Evolutionary conservation across 2,797 vertebrate genomes (phyloP).

Genomic region (Lithobates sylvaticus): DNA sequence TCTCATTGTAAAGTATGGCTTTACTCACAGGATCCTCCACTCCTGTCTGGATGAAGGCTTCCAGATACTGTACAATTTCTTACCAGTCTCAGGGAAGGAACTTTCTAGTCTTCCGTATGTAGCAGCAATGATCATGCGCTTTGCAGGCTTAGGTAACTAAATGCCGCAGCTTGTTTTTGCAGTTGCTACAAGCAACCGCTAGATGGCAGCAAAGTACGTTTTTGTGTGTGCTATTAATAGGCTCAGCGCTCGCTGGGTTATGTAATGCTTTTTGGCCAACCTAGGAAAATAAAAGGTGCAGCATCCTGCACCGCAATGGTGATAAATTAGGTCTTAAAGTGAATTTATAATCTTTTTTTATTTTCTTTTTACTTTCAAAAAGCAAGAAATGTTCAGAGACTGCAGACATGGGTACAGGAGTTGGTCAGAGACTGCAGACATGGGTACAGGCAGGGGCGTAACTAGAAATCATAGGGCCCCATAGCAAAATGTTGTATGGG

Average conservation of each 20-base stretch:
- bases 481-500: too few relatives aligned
- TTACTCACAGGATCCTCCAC: background rate
- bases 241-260: background rate
- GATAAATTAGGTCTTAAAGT: background rate
- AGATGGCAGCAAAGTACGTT: slow-evolving; percentile 36
- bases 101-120: slow-evolving; percentile 3
- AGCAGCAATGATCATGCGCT: slow-evolving; percentile 7
- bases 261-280: background rate
- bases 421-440: too few relatives aligned
- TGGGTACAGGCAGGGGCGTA: too few relatives aligned
- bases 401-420: too few relatives aligned
- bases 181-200: background rate
- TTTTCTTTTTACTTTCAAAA: too few relatives aligned
- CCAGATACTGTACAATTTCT: background rate
- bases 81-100: background rate
- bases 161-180: slow-evolving; percentile 42
- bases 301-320: background rate
- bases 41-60: background rate
- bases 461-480: too few relatives aligned
- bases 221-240: background rate
- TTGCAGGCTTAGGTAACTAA: too few relatives aligned
- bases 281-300: background rate
- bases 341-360: too few relatives aligned
- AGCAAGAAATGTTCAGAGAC: too few relatives aligned
- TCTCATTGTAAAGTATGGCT: background rate